These are phyloP conservation scores for Erebia ligea DNA, from an alignment of 2,888 invertebrate species.

Conservation along the genomic window DNA sequence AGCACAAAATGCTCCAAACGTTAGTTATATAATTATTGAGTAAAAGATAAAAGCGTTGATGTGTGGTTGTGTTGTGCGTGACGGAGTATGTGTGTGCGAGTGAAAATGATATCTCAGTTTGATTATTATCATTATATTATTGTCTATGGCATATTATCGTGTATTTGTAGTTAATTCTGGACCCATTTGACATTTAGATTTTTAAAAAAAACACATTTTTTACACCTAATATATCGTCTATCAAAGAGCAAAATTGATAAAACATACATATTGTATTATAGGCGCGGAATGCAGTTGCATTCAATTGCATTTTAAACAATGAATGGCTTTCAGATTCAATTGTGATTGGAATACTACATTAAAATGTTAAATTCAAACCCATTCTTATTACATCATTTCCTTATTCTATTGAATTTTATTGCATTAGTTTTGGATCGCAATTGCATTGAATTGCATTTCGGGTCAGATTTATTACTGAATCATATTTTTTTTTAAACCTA, in stretches of 20 bases:
- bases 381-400: too few species aligned
- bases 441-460: not conserved
- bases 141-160: not conserved
- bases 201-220: not conserved
- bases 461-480: not conserved
- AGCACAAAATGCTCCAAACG: slow-evolving; percentile 35
- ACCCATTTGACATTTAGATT: slow-evolving; percentile 34
- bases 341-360: not conserved
- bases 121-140: slow-evolving; percentile 20
- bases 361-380: too few species aligned
- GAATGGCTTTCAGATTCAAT: not conserved
- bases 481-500: not conserved
- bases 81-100: slow-evolving; percentile 52
- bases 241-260: not conserved
- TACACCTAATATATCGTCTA: not conserved
- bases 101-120: slow-evolving; percentile 41
- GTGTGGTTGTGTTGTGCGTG: slow-evolving; percentile 73
- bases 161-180: slow-evolving; percentile 34
- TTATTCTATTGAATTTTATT: too few species aligned
- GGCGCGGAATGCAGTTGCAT: not conserved
- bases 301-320: not conserved
- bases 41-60: slow-evolving; percentile 48
- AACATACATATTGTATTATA: not conserved
- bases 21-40: slow-evolving; percentile 53
- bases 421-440: not conserved